A percentile compares a stretch with the other conserved stretches of the same genome.
Conservation (phyloP, 2,888 invertebrate species). For the Cryptus armator region DNA sequence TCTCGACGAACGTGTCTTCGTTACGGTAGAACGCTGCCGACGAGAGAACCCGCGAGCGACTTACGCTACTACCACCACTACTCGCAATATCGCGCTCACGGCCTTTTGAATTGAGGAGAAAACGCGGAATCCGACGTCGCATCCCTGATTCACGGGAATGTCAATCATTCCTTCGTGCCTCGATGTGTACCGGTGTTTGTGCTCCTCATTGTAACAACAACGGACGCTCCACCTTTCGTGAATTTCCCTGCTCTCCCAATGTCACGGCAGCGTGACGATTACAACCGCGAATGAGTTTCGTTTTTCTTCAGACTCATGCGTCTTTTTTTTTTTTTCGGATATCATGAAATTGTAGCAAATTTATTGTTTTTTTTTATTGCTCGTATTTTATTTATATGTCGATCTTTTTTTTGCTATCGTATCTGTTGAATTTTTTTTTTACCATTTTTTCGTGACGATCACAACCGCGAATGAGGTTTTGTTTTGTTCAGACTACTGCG, state of each 20-base stretch:
- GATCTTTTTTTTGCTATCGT: too few relatives aligned
- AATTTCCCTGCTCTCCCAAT: slow-evolving; percentile 53
- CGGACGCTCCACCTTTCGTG: slow-evolving; percentile 26
- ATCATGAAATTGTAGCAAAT: background rate
- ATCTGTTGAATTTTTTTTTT: too few relatives aligned
- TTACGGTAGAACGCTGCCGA: slow-evolving; percentile 77
- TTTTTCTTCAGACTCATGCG: slow-evolving; percentile 29
- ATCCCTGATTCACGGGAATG: slow-evolving; percentile 70
- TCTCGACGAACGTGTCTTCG: slow-evolving; percentile 70
- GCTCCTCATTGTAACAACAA: slow-evolving; percentile 22
- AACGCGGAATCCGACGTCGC: slow-evolving; percentile 69
- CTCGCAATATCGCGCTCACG: slow-evolving; percentile 20
- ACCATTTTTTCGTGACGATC: background rate
- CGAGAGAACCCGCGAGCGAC: slow-evolving; percentile 54
- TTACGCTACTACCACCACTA: background rate
- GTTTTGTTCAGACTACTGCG: background rate
- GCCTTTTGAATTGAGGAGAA: slow-evolving; percentile 67
- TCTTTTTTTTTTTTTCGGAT: background rate
- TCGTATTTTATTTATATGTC: too few relatives aligned
- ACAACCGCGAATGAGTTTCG: slow-evolving; percentile 56
- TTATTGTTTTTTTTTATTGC: background rate
- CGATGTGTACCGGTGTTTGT: slow-evolving; percentile 2
- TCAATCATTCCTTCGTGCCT: slow-evolving; percentile 66
- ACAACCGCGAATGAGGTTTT: slow-evolving; percentile 54
- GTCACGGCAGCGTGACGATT: slow-evolving; percentile 45